Conservation (phyloP, 2,113 vertebrate species). For the Dasyurus viverrinus region DNA sequence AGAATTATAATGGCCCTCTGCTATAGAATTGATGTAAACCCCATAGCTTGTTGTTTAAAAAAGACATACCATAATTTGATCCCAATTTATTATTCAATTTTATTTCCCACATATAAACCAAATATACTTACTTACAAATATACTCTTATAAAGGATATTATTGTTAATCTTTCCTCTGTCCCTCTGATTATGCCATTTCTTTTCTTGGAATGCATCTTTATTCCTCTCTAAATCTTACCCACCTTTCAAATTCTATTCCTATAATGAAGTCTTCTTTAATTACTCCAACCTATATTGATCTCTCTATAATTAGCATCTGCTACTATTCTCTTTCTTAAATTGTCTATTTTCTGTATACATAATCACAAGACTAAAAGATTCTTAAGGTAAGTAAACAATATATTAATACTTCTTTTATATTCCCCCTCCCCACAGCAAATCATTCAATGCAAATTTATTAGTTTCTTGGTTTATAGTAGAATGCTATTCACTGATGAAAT, state of each 20-base stretch:
- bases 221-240: not conserved
- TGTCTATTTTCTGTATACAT: not conserved
- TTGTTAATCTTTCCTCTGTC: not conserved
- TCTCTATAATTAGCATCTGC: not conserved
- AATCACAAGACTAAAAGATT: constrained; percentile 4
- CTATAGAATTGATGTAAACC: not conserved
- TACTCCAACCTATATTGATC: not conserved
- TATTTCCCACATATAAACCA: not conserved
- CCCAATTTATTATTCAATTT: not conserved
- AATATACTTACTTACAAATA: not conserved
- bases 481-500: not conserved
- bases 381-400: not conserved
- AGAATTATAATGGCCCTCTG: not conserved
- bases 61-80: not conserved
- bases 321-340: not conserved
- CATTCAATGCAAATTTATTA: not conserved
- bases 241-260: constrained; percentile 3
- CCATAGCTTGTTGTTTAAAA: not conserved
- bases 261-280: not conserved
- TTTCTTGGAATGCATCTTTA: not conserved
- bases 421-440: not conserved
- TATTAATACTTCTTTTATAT: constrained; percentile 1
- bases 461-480: not conserved
- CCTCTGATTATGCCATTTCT: not conserved
- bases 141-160: not conserved